These are phyloP conservation scores for Malachius bipustulatus DNA, from an alignment of 2,888 invertebrate species.

Conservation along the genomic window DNA sequence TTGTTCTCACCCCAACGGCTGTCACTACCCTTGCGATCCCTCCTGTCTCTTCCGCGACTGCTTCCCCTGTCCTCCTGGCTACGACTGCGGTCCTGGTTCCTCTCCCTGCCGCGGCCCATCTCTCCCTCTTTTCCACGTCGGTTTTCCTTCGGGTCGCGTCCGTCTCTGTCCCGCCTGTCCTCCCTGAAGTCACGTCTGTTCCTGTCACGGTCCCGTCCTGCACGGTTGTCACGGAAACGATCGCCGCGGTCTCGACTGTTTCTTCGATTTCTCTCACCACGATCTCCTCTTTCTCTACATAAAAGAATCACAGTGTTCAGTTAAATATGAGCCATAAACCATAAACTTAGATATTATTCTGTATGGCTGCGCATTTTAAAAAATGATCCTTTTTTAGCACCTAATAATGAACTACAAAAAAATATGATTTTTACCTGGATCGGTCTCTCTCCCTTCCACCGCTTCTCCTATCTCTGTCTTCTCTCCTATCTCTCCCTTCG, in stretches of 20 bases:
- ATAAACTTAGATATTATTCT: too few species aligned
- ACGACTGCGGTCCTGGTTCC: slow-evolving; percentile 22
- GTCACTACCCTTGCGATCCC: slow-evolving; percentile 21
- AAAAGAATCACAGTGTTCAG: too few species aligned
- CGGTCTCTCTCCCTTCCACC: slow-evolving; percentile 27
- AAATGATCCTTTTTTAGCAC: too few species aligned
- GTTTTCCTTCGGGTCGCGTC: slow-evolving; percentile 21
- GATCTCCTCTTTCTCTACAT: slow-evolving; percentile 28
- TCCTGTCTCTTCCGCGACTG: slow-evolving; percentile 20
- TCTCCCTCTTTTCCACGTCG: too few species aligned
- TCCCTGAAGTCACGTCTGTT: slow-evolving; percentile 23
- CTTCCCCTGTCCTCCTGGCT: slow-evolving; percentile 24
- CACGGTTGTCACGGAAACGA: slow-evolving; percentile 28
- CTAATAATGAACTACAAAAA: too few species aligned
- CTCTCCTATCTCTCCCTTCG: slow-evolving; percentile 11
- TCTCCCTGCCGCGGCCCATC: too few species aligned
- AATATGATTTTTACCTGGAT: slow-evolving; percentile 5
- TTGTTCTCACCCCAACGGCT: slow-evolving; percentile 26
- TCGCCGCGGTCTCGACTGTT: slow-evolving; percentile 26
- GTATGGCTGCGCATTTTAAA: too few species aligned
- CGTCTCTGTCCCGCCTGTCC: slow-evolving; percentile 21
- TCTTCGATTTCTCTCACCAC: slow-evolving; percentile 21
- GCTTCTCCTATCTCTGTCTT: slow-evolving; percentile 5
- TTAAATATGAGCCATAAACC: too few species aligned
- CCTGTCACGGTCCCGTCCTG: slow-evolving; percentile 25